Conservation (phyloP, 2,888 invertebrate species). For the Isotomurus palustris region DNA sequence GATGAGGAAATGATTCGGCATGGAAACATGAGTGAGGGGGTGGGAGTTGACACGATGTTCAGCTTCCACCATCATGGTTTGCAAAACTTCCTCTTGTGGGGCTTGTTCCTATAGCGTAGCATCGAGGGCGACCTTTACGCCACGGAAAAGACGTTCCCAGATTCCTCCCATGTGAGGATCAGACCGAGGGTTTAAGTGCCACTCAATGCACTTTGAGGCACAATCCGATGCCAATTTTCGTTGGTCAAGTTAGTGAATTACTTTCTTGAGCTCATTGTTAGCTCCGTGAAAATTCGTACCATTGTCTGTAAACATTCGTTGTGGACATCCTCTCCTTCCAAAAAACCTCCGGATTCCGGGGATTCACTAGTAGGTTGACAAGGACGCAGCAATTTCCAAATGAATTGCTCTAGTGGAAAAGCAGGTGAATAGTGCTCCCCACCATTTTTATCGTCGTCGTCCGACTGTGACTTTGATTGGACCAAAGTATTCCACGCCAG, state of each 20-base stretch:
- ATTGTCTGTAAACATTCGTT: background rate
- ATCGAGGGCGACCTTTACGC: background rate
- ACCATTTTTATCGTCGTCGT: background rate
- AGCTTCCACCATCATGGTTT: background rate
- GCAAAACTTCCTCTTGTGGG: background rate
- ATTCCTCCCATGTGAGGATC: background rate
- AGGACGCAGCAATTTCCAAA: background rate
- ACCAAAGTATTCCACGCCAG: background rate
- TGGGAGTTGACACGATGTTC: background rate
- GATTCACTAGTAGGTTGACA: background rate
- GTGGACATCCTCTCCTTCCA: background rate
- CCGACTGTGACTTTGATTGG: background rate
- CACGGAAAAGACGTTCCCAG: background rate
- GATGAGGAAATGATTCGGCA: slow-evolving; percentile 3
- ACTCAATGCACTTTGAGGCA: background rate
- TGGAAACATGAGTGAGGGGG: background rate
- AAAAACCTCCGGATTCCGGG: background rate
- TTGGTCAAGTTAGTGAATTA: background rate
- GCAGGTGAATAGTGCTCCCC: background rate
- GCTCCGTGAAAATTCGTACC: slow-evolving; percentile 1
- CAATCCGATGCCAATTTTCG: too few species aligned
- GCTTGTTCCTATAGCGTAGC: background rate
- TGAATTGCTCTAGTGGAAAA: background rate
- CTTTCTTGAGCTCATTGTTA: background rate
- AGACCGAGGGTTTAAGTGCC: background rate